Conservation (phyloP, 2,113 vertebrate species). For the Rhabdornis inornatus region DNA sequence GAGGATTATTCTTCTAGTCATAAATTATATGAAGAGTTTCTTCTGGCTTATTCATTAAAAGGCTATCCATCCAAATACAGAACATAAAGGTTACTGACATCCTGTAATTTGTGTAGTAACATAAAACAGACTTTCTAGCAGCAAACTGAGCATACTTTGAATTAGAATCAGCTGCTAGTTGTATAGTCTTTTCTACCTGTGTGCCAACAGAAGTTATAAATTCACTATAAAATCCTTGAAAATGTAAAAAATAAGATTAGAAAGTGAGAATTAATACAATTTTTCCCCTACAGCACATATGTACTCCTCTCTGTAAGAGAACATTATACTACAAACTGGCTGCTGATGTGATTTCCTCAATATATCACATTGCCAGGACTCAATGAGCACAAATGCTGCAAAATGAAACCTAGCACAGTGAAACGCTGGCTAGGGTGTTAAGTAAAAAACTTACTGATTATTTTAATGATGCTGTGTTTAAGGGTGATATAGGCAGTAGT, state of each 20-base stretch:
- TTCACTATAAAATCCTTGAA: background rate
- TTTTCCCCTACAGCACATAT: background rate
- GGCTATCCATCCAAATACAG: background rate
- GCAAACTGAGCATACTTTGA: background rate
- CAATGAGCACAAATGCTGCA: background rate
- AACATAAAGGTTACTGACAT: constrained; percentile 11
- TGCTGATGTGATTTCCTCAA: background rate
- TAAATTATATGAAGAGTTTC: background rate
- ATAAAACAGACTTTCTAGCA: background rate
- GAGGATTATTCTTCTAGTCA: background rate
- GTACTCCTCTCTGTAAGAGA: background rate
- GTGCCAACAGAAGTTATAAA: background rate
- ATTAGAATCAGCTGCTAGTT: background rate
- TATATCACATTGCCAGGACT: background rate
- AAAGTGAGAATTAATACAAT: background rate
- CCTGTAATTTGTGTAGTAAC: background rate
- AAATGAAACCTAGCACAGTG: background rate
- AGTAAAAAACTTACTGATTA: background rate
- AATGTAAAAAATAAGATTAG: background rate
- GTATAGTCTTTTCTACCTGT: background rate
- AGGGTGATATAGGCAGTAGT: background rate
- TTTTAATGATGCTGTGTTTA: background rate
- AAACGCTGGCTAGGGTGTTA: background rate
- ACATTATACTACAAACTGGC: background rate
- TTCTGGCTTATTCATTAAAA: background rate